Evolutionary conservation across 2,113 vertebrate genomes (phyloP).

Genomic region (Sander vitreus): DNA sequence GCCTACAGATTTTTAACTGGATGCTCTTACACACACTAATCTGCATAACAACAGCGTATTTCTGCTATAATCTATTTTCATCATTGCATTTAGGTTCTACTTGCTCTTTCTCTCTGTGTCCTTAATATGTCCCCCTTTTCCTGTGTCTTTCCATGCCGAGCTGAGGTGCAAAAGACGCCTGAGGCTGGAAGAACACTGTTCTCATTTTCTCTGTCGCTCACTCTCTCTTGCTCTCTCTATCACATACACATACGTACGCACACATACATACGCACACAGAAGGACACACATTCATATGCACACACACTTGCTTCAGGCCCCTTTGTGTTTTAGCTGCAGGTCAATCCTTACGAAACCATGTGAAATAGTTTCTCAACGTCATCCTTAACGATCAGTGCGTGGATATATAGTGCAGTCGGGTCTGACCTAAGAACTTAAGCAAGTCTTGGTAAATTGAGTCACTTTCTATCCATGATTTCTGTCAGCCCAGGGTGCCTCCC

Average conservation of each 20-base stretch:
- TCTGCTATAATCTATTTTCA: constrained; percentile 34
- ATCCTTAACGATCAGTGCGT: constrained; percentile 50
- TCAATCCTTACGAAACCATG: constrained; percentile 73
- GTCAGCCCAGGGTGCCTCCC: background rate
- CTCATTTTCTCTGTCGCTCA: constrained; percentile 1
- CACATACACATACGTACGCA: background rate
- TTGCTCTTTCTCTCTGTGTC: constrained; percentile 14
- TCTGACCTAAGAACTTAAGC: constrained; percentile 41
- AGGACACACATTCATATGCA: background rate
- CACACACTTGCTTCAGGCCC: constrained; percentile 39
- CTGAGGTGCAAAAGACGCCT: constrained; percentile 43
- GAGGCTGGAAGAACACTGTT: constrained; percentile 49
- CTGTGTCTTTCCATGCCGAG: constrained; percentile 20
- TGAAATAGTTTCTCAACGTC: constrained; percentile 74
- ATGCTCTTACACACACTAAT: background rate
- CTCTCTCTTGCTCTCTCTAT: background rate
- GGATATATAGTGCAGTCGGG: constrained; percentile 41
- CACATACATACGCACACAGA: background rate
- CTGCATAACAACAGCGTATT: background rate
- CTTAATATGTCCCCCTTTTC: background rate
- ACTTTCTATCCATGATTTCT: constrained; percentile 45
- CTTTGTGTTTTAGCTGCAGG: constrained; percentile 62
- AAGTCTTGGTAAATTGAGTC: constrained; percentile 37
- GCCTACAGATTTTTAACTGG: background rate
- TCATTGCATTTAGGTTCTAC: constrained; percentile 13